Conservation (phyloP, 37 sponge, comb jelly and placozoan species). For the Spongilla lacustris region DNA sequence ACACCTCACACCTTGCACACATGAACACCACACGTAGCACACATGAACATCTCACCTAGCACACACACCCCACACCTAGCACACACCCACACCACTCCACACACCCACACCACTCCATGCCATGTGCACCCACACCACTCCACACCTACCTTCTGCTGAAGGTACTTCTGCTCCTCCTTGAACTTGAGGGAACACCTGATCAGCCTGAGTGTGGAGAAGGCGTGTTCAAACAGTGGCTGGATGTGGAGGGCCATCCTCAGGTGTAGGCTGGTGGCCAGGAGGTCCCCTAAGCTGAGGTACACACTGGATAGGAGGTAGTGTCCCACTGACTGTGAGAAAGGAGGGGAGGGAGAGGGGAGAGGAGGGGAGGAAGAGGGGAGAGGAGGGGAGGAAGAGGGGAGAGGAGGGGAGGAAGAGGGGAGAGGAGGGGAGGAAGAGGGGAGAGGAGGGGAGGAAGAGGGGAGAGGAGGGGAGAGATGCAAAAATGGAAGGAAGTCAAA, state of each 20-base stretch:
- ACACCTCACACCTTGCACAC: no score
- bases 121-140: no score
- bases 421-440: no score
- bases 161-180: conserved; percentile 50
- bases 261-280: conserved; percentile 57
- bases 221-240: conserved; percentile 53
- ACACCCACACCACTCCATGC: no score
- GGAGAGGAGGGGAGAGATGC: conserved; percentile 23
- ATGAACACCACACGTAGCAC: no score
- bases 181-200: conserved; percentile 78
- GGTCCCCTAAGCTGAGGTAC: conserved; percentile 40
- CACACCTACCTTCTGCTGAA: conserved; percentile 49
- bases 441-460: no score
- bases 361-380: neutral
- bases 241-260: conserved; percentile 57
- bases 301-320: conserved; percentile 68
- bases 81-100: no score
- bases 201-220: conserved; percentile 53
- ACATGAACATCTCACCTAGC: no score
- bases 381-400: conserved; percentile 5
- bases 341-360: neutral
- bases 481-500: neutral
- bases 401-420: no score
- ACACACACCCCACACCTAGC: no score
- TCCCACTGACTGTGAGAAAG: conserved; percentile 39